Evolutionary conservation across 2,797 vertebrate species (phyloP), one percentile per base, ranked within the genome.

Genomic region (Phaenicophaeus curvirostris): DNA sequence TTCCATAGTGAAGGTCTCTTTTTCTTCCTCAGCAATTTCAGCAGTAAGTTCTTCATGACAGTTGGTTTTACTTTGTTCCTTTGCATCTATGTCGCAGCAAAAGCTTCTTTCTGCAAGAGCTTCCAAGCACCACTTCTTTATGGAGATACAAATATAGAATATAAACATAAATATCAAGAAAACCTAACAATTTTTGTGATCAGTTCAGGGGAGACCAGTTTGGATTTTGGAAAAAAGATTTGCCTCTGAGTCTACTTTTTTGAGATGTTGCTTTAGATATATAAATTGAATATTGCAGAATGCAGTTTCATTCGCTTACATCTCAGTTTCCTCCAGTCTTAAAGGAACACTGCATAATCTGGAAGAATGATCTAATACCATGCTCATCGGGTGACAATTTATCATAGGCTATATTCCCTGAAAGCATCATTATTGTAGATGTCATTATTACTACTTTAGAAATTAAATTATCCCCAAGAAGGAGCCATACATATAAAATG

Each of bases 391-490:
- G 12, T 85, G 69, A 74, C 50, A 57, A 17, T 94, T 94, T 96
- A 91, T 90, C 83, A 85, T 58, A 42, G 41, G 11, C 24, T 82
- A 51, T 77, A 67, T 91, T 72, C 74, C 53, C 87, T 66, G 57
- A 95, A 94, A 94, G 16, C 33, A 46, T 80, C 19, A 58, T 90
- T 94, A 91, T 25, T 87, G 17, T 27, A 92, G 19, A 94, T 77
- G 37, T 35, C 87, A 75, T 87, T 88, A 89, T 67, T 91, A 65
- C 35, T 66, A 21, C 27, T 80, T 76, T 76, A 71, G 89, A 85
- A 93, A 96, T 94, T 54, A 91, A 94, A 95, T 90, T 85, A 87
- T 91, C 77, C 86, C 42, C 58, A 66, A 91, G 62, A 78, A 77
- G 35, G n/a, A 78, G 35, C 20, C 79, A 50, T 57, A 62, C 9